Evolutionary conservation across 2,888 invertebrate species (phyloP), one percentile per base, ranked within the genome.

Genomic region (Drosophila quinaria): DNA sequence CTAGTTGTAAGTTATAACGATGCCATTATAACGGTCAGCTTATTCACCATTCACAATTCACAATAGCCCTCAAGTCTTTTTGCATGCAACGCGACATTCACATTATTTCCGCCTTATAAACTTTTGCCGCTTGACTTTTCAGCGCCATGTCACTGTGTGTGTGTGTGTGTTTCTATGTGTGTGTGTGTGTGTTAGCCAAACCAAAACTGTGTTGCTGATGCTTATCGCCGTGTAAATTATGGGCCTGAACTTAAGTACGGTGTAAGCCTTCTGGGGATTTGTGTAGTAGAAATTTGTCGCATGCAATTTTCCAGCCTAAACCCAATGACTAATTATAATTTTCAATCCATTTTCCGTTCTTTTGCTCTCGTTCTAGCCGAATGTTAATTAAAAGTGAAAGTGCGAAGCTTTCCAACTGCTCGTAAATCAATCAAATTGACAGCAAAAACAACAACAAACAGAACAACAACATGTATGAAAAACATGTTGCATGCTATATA

Each of bases 101-200:
- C 80, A 83, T 87, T 83, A 85, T 83, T 87, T 83, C 86, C 86
- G 88, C 79, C 77, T 81, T 85, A 74, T 85, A 87, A 83, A 87
- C 73, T 84, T 87, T 84, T 63, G 61, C 64, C 68, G 64, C 72
- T 75, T 67, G 84, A 76, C 78, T 85, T 87, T 83, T 81, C 80
- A 79, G 59, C 70, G 65, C 55, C 63, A 47, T 52, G 52, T 77
- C 70, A 80, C 37, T 49, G 31, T 52, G 31, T 25, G 39, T 22
- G 50, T 35, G 39, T 54, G 46, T 31, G 31, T 46, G 49, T 6
- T 15, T 13, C 17, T 15, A 13, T 42, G 52, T 61, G 42, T 65
- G 52, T 62, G 29, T 35, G 62, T 46, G 42, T 68, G 60, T 37
- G 67, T 49, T 9, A 37, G 47, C 42, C 49, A 68, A 46, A 71